Percentiles rank a stretch among this genome's conserved stretches.
These are phyloP conservation scores for Scytalopus superciliaris DNA, from an alignment of 2,113 vertebrate genomes.

Conservation along the genomic window DNA sequence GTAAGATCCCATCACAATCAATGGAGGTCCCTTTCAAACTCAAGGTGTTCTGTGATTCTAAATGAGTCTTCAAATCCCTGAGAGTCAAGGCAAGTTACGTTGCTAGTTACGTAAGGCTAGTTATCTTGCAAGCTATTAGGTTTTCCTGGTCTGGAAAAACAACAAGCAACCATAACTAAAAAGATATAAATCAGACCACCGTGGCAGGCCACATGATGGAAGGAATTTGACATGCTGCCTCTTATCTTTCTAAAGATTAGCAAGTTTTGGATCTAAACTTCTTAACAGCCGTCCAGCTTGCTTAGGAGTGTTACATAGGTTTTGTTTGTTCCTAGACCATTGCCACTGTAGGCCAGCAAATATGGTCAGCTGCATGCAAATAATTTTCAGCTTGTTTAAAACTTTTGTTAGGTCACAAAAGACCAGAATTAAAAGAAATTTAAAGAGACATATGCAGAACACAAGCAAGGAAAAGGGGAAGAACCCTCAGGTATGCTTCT, in stretches of 20 bases:
- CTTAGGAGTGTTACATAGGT: neutral
- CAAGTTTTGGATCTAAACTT: neutral
- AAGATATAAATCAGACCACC: neutral
- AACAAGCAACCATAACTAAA: neutral
- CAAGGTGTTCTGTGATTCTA: neutral
- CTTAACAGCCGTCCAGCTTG: neutral
- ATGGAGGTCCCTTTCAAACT: neutral
- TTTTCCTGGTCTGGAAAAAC: neutral
- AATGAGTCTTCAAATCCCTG: neutral
- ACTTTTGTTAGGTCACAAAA: neutral
- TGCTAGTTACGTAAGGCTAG: no score
- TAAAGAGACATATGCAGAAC: neutral
- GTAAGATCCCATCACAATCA: neutral
- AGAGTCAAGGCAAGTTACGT: neutral
- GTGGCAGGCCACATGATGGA: neutral
- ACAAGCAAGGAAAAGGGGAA: neutral
- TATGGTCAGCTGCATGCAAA: neutral
- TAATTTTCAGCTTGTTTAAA: neutral
- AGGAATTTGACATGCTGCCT: neutral
- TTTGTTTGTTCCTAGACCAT: neutral
- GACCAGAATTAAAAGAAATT: neutral
- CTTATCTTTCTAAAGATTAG: neutral
- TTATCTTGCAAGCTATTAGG: neutral
- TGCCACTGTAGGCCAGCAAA: neutral
- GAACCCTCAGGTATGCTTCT: neutral